Evolutionary conservation across 2,797 vertebrate genomes (phyloP).

Genomic region (Syngnathus rostellatus): DNA sequence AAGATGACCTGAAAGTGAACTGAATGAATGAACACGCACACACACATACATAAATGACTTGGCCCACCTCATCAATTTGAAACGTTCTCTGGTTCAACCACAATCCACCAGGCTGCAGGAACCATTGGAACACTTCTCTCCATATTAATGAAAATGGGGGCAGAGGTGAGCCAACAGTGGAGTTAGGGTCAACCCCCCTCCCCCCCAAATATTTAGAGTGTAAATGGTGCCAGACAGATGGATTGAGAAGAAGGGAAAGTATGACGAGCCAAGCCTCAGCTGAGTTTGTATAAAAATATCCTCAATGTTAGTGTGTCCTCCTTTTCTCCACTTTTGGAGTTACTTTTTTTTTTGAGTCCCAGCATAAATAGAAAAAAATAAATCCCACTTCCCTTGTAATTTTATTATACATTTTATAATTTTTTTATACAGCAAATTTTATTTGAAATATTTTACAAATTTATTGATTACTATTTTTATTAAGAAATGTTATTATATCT

Average conservation of each 20-base stretch:
- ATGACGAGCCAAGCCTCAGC: slow-evolving; percentile 28
- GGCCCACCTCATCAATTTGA: slow-evolving; percentile 23
- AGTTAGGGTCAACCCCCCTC: slow-evolving; percentile 10
- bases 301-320: slow-evolving; percentile 31
- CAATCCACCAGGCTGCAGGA: slow-evolving; percentile 27
- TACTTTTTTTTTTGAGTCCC: no score
- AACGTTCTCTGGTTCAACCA: background rate
- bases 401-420: no score
- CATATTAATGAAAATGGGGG: slow-evolving; percentile 25
- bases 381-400: no score
- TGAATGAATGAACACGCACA: slow-evolving; percentile 12
- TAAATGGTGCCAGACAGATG: slow-evolving; percentile 14
- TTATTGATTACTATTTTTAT: no score
- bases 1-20: slow-evolving; percentile 39
- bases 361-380: no score
- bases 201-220: slow-evolving; percentile 11
- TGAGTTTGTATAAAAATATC: slow-evolving; percentile 47
- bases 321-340: slow-evolving; percentile 22
- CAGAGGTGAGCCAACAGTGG: slow-evolving; percentile 8
- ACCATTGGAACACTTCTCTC: slow-evolving; percentile 38
- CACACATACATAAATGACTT: slow-evolving; percentile 27
- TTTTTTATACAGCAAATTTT: no score
- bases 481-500: no score
- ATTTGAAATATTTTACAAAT: no score
- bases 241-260: slow-evolving; percentile 11